Percentiles rank a stretch among this genome's conserved stretches.
Evolutionary conservation across 2,888 invertebrate genomes (phyloP).

Genomic region (Idaea dimidiata): DNA sequence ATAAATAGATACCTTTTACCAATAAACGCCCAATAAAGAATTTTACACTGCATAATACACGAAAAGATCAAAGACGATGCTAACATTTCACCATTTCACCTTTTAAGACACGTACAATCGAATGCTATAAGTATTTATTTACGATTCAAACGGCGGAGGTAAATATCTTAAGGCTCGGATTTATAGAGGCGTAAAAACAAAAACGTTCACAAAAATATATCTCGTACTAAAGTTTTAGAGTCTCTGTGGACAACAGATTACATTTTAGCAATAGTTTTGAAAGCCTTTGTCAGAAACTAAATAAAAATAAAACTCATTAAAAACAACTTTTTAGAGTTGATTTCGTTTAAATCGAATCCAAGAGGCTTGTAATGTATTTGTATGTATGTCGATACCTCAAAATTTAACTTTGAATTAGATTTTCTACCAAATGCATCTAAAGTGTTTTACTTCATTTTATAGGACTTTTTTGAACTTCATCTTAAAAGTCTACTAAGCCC

Average conservation of each 20-base stretch:
- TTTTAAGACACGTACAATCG: conserved; percentile 1
- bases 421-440: no score
- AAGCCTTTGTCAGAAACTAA: not conserved
- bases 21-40: not conserved
- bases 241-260: not conserved
- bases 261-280: not conserved
- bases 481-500: no score
- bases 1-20: no score
- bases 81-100: conserved; percentile 1
- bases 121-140: not conserved
- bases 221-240: conserved; percentile 17
- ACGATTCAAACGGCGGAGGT: conserved; percentile 11
- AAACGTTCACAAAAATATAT: conserved; percentile 24
- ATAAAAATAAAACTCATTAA: not conserved
- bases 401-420: no score
- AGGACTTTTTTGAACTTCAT: no score
- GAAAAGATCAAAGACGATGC: not conserved
- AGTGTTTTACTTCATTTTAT: no score
- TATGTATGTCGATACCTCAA: no score
- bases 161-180: conserved; percentile 13
- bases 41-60: not conserved
- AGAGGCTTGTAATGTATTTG: no score
- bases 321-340: not conserved
- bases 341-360: no score
- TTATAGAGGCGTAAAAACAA: conserved; percentile 17